A percentile compares a stretch with the other conserved stretches of the same genome.
Evolutionary conservation across 1,140 invertebrate species (phyloP).

Genomic region (Leptinotarsa undecemlineata): DNA sequence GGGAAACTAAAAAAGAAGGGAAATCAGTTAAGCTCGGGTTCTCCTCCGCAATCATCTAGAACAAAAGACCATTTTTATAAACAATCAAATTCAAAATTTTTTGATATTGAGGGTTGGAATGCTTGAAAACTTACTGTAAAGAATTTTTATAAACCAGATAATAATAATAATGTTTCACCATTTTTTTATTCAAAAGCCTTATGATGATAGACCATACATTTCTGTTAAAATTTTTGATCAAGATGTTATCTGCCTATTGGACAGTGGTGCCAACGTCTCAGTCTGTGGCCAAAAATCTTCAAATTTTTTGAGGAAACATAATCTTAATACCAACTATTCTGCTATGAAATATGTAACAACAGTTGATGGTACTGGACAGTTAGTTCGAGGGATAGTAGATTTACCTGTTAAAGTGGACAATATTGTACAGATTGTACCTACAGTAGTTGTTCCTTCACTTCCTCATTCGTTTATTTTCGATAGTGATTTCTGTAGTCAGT

Average conservation of each 20-base stretch:
- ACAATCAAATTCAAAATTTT: background rate
- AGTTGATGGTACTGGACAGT: background rate
- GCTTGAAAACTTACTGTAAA: background rate
- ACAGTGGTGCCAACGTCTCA: background rate
- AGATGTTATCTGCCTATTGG: background rate
- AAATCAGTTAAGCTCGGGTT: background rate
- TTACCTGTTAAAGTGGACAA: background rate
- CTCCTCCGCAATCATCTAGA: too few species aligned
- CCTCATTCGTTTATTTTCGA: constrained; percentile 3
- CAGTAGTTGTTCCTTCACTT: constrained; percentile 1
- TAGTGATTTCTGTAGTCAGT: constrained; percentile 4
- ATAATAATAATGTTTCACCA: background rate
- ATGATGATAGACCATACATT: too few species aligned
- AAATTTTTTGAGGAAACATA: background rate
- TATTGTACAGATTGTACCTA: background rate
- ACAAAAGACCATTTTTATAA: too few species aligned
- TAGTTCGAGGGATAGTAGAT: background rate
- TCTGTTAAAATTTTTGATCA: background rate
- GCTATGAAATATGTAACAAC: background rate
- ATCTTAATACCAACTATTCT: background rate
- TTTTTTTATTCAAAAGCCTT: background rate
- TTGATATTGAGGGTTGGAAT: background rate
- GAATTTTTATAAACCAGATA: background rate
- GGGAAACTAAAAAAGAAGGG: background rate
- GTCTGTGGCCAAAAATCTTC: background rate